phyloP scores from a whole-genome alignment of 37 sponge, comb jelly and placozoan genomes.

The Chondrosia reniformis region DNA sequence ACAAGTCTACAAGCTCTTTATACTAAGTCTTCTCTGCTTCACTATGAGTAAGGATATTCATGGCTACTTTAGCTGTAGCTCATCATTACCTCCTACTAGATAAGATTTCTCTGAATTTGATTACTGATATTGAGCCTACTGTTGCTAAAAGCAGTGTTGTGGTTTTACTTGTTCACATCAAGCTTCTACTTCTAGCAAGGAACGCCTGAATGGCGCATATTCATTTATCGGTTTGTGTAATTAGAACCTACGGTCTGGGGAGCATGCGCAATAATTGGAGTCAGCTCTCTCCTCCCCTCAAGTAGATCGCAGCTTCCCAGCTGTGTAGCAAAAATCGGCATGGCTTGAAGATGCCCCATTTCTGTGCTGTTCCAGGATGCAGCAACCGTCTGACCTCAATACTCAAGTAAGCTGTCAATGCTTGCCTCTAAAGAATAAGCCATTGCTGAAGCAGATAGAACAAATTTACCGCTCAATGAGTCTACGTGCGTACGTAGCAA shows the following conservation, averaged over 20 bases:
- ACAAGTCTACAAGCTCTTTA: too few relatives aligned
- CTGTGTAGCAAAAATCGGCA: background rate
- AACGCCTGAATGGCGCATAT: slow-evolving; percentile 30
- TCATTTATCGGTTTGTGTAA: slow-evolving; percentile 18
- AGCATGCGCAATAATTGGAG: slow-evolving; percentile 20
- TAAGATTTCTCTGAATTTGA: too few relatives aligned
- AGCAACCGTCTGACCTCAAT: slow-evolving; percentile 9
- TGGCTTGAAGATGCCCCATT: slow-evolving; percentile 8
- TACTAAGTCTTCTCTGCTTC: too few relatives aligned
- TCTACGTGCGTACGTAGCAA: slow-evolving; percentile 30
- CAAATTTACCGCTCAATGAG: slow-evolving; percentile 10
- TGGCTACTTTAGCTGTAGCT: too few relatives aligned
- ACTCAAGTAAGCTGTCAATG: slow-evolving; percentile 17
- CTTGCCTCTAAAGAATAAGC: slow-evolving; percentile 43
- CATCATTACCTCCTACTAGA: too few relatives aligned
- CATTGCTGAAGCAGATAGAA: slow-evolving; percentile 20
- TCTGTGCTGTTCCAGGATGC: slow-evolving; percentile 43
- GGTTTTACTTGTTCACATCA: too few relatives aligned
- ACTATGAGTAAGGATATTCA: too few relatives aligned
- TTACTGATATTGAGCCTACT: too few relatives aligned
- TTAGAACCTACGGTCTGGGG: slow-evolving; percentile 28
- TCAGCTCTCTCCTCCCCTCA: background rate
- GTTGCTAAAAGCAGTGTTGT: too few relatives aligned
- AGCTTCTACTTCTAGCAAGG: too few relatives aligned
- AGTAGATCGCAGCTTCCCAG: background rate